Conservation (phyloP, 2,888 invertebrate species). For the Zelleria hepariella region DNA sequence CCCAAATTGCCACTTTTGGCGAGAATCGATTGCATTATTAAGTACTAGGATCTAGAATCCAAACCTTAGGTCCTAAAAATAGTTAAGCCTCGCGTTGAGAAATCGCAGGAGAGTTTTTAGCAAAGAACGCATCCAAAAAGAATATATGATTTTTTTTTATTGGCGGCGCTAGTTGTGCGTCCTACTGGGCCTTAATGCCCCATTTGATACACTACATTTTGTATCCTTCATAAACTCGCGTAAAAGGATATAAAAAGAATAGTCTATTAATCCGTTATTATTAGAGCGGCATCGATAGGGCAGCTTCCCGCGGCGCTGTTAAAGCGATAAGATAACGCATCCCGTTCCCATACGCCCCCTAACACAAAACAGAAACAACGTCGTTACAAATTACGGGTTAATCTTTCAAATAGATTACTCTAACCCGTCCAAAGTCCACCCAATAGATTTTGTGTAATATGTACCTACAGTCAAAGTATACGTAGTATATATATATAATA, state of each 20-base stretch:
- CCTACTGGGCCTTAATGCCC: too few species aligned
- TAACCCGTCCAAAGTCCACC: neutral
- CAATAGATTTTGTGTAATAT: neutral
- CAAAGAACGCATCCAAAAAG: too few species aligned
- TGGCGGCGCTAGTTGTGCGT: too few species aligned
- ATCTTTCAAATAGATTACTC: neutral
- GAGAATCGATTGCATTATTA: too few species aligned
- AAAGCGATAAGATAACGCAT: slow-evolving; percentile 59
- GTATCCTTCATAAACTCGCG: neutral
- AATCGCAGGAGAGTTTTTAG: too few species aligned
- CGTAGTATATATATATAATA: too few species aligned
- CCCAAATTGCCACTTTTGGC: too few species aligned
- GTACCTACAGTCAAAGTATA: neutral
- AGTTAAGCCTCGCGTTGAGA: too few species aligned
- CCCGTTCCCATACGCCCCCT: slow-evolving; percentile 21
- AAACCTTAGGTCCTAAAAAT: too few species aligned
- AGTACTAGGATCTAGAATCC: too few species aligned
- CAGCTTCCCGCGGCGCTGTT: slow-evolving; percentile 40
- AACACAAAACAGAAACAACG: slow-evolving; percentile 3
- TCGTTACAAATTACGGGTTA: slow-evolving; percentile 5
- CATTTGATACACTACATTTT: neutral
- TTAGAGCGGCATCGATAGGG: slow-evolving; percentile 37
- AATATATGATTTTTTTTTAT: too few species aligned
- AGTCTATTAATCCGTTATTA: slow-evolving; percentile 18
- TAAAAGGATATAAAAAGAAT: neutral